Evolutionary conservation across 2,113 vertebrate species (phyloP), one percentile per base, ranked within the genome.

Genomic region (Pygathrix nemaeus): DNA sequence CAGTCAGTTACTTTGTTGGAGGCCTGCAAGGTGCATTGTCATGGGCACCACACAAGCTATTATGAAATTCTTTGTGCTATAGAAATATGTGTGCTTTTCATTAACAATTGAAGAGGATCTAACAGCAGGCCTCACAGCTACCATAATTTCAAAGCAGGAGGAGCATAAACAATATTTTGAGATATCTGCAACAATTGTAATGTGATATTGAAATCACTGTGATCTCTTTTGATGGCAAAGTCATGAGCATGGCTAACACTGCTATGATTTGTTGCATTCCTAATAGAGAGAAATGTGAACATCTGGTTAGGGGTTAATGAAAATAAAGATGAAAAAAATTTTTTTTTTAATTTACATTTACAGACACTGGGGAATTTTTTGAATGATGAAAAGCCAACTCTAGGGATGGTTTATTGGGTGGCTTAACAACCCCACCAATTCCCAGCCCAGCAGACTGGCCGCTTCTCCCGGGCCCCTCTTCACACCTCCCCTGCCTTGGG

Each of bases 191-290:
- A 52, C 43, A 25, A 38, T 48, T 68, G 40, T 79, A 68, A 88
- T 0, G 1, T 1, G 3, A 43, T 86, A 32, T 43, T 48, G 79
- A 89, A 81, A 92, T 68, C 66, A 40, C 82, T 70, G 52, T 27
- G n/a, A 57, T 85, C 61, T 72, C 88, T 92, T 94, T 30, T 52
- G 93, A 61, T 59, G 68, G 6, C 40, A 40, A 80, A 75, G 38
- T 73, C 84, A 30, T 9, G 23, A 84, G 40, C 55, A 27, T 20
- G 43, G 43, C 55, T 78, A 59, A 45, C 11, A 5, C 6, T 5
- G 25, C 13, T 25, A 2, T 3, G 45, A 50, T 27, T 30, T 90
- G 73, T 59, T 21, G 18, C 20, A 45, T 75, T 45, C 25, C 40
- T 30, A 13, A 23, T 3, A 21, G 92, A 52, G 90, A 38, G 83